Evolutionary conservation across 2,113 vertebrate species (phyloP).

Genomic region (Strigops habroptila): DNA sequence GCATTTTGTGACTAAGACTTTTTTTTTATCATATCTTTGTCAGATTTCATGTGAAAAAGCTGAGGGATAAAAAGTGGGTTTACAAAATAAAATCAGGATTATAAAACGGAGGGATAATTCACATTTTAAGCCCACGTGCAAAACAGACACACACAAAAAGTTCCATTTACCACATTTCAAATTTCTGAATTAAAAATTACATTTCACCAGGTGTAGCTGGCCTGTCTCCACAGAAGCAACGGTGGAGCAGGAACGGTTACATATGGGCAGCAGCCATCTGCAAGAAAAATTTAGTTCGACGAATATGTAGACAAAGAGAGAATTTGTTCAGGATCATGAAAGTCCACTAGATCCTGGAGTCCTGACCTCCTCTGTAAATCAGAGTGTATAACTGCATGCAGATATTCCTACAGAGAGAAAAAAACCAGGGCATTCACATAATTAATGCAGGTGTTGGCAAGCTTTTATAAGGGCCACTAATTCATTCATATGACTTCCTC

Average conservation of each 20-base stretch:
- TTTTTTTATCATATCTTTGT: not conserved
- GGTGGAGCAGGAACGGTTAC: not conserved
- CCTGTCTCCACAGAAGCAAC: not conserved
- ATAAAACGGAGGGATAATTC: not conserved
- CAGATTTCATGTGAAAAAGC: not conserved
- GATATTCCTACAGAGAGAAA: not conserved
- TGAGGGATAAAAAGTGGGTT: not conserved
- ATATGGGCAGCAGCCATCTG: not conserved
- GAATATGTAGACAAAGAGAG: not conserved
- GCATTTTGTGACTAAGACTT: not conserved
- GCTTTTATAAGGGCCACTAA: conserved; percentile 18
- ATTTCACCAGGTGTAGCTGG: not conserved
- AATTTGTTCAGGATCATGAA: not conserved
- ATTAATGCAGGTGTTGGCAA: conserved; percentile 41
- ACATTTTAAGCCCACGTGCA: not conserved
- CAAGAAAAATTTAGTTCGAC: not conserved
- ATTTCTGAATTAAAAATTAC: not conserved
- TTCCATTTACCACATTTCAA: not conserved
- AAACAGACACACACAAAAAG: not conserved
- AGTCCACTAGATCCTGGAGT: not conserved
- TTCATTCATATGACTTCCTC: conserved; percentile 41
- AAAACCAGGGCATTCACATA: not conserved
- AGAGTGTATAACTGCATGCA: not conserved
- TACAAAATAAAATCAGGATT: not conserved
- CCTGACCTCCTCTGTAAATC: not conserved